Percentiles rank a stretch among this genome's conserved stretches.
phyloP scores from a whole-genome alignment of 2,888 invertebrate genomes.

The Philereme transversata region DNA sequence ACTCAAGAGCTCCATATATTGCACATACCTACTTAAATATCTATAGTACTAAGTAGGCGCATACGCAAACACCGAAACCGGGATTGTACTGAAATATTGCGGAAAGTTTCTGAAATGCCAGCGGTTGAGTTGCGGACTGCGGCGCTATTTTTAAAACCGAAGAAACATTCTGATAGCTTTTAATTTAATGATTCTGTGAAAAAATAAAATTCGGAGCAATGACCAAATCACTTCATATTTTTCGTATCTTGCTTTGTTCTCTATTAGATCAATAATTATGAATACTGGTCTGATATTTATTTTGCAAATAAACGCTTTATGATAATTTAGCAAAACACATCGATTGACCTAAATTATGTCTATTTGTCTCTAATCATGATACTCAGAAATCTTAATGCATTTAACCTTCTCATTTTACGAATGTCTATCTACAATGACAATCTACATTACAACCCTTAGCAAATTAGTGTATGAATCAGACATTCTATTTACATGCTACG shows the following conservation, averaged over 20 bases:
- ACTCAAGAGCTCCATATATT: slow-evolving; percentile 47
- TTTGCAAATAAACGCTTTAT: slow-evolving; percentile 9
- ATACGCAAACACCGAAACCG: slow-evolving; percentile 28
- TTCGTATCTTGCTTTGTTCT: too few species aligned
- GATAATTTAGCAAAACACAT: slow-evolving; percentile 8
- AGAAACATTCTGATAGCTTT: slow-evolving; percentile 12
- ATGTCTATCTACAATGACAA: slow-evolving; percentile 15
- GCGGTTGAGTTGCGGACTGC: slow-evolving; percentile 15
- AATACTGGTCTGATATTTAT: neutral
- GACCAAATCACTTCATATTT: slow-evolving; percentile 5
- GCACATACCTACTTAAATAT: slow-evolving; percentile 33
- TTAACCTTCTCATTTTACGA: slow-evolving; percentile 20
- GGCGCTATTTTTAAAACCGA: slow-evolving; percentile 30
- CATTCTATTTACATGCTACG: slow-evolving; percentile 2
- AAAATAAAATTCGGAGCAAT: slow-evolving; percentile 11
- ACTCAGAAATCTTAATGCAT: slow-evolving; percentile 17
- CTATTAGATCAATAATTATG: too few species aligned
- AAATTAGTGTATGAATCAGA: slow-evolving; percentile 13
- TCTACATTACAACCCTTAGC: slow-evolving; percentile 13
- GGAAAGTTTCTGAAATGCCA: slow-evolving; percentile 34
- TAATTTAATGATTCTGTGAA: slow-evolving; percentile 1
- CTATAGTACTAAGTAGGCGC: neutral
- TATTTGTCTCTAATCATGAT: slow-evolving; percentile 5
- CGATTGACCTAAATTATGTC: slow-evolving; percentile 9
- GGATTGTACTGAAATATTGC: slow-evolving; percentile 33